Base-by-base conservation (phyloP, 2,797 vertebrate species). In the Bovichtus diacanthus region DNA sequence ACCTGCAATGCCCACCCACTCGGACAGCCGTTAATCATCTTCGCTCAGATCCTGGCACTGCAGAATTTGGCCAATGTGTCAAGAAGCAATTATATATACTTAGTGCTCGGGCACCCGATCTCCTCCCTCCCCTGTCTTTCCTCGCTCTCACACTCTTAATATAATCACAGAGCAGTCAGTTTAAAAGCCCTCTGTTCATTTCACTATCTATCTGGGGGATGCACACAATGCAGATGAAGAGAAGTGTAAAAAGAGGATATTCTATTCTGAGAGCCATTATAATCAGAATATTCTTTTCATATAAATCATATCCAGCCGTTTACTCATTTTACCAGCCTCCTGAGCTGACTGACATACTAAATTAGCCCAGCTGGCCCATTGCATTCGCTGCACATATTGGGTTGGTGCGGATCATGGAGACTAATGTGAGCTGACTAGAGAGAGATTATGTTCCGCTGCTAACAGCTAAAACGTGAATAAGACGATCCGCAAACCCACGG, bases 31-130 rank as follows among this genome's bases (percentile, higher is more conserved):
- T 96, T 97, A 95, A 96, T 97, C 94, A 96, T 94, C 93, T 93
- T 93, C 91, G 86, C 90, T 89, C 92, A 95, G 95, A 96, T 95
- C 94, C 93, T 95, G 92, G 94, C 92, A 94, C 93, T 95, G 95
- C 94, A 96, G 95, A 96, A 96, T 94, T 94, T 94, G 94, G 94
- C 90, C 94, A 95, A 96, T 93, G 94, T 96, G 94, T 95, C 93
- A 95, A 94, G 95, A 94, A 95, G 95, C 95, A 96, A 96, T 96
- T 96, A 95, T 95, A 95, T 94, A 94, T 94, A 95, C 94, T 96
- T 95, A 95, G 90, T 92, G 88, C 90, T 90, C 73, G 81, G 86
- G 90, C 87, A 93, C 86, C 88, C 87, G 64, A 92, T 92, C 92
- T 86, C 86, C 90, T 91, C 89, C 89, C 87, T 78, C 85, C 84